A percentile compares a stretch with the other conserved stretches of the same genome.
phyloP scores from a whole-genome alignment of 2,113 vertebrate species.

The Antechinus stuartii region DNA sequence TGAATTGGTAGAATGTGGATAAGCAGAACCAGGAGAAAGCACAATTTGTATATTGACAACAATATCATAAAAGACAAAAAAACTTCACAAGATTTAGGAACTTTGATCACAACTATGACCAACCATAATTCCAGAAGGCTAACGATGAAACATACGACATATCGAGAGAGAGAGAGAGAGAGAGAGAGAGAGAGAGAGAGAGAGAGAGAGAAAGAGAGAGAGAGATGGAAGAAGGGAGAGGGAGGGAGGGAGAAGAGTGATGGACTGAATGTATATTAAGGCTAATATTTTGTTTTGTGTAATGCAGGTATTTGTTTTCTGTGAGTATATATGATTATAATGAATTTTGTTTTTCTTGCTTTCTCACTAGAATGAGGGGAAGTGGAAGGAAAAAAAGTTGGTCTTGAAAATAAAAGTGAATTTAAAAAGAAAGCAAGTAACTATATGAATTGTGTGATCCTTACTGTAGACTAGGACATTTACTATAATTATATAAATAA shows the following conservation, averaged over 20 bases:
- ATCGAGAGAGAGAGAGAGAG: no score
- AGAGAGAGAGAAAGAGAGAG: no score
- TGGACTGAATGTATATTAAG: no score
- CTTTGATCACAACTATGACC: background rate
- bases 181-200: no score
- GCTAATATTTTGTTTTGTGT: background rate
- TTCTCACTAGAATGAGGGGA: background rate
- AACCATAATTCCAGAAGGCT: background rate
- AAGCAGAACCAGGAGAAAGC: background rate
- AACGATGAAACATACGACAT: no score
- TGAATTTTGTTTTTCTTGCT: background rate
- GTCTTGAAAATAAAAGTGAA: background rate
- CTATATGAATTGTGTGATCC: background rate
- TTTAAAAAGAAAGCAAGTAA: background rate
- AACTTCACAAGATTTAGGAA: background rate
- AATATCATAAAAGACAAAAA: background rate
- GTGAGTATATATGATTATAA: background rate
- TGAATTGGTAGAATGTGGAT: background rate
- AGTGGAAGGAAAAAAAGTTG: background rate
- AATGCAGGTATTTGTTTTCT: background rate
- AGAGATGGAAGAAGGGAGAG: no score
- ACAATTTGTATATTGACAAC: background rate
- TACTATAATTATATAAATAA: background rate
- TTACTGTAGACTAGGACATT: background rate
- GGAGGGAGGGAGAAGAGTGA: no score